Evolutionary conservation across 2,888 invertebrate genomes (phyloP).

Genomic region (Camptogramma bilineatum): DNA sequence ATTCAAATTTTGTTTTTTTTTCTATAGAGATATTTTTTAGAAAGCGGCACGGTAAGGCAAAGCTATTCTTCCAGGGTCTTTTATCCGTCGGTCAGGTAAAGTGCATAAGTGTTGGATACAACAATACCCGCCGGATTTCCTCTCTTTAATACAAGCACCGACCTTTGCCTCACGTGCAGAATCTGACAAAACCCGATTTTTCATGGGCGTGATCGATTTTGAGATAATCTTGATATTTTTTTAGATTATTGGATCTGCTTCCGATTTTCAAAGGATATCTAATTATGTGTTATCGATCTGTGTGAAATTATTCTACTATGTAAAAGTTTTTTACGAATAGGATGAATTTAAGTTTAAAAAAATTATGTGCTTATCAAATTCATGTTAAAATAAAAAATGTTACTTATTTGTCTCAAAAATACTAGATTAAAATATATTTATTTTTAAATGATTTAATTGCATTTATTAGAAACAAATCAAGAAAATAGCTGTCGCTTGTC

Average conservation of each 20-base stretch:
- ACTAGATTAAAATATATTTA: no score
- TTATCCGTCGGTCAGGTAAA: slow-evolving; percentile 82
- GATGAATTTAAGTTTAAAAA: not conserved
- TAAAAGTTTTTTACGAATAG: not conserved
- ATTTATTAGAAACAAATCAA: no score
- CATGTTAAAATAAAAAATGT: no score
- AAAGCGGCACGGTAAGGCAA: slow-evolving; percentile 65
- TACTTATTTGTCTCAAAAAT: no score
- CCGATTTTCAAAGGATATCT: slow-evolving; percentile 49
- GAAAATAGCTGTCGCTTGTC: no score
- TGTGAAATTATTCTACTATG: slow-evolving; percentile 7
- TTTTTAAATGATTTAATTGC: no score
- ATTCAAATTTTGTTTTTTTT: slow-evolving; percentile 53
- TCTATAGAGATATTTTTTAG: slow-evolving; percentile 66
- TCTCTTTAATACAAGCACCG: slow-evolving; percentile 81
- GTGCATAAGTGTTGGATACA: slow-evolving; percentile 75
- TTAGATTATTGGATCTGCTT: slow-evolving; percentile 63
- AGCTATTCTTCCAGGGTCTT: slow-evolving; percentile 63
- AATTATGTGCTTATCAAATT: not conserved
- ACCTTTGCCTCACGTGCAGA: slow-evolving; percentile 83
- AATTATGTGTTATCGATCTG: slow-evolving; percentile 39
- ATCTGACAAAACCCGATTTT: slow-evolving; percentile 77
- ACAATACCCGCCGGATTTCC: slow-evolving; percentile 84
- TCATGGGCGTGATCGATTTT: slow-evolving; percentile 84
- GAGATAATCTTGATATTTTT: slow-evolving; percentile 74